Base-by-base conservation (phyloP, 1,140 invertebrate genomes). In the Bombus soroeensis region DNA sequence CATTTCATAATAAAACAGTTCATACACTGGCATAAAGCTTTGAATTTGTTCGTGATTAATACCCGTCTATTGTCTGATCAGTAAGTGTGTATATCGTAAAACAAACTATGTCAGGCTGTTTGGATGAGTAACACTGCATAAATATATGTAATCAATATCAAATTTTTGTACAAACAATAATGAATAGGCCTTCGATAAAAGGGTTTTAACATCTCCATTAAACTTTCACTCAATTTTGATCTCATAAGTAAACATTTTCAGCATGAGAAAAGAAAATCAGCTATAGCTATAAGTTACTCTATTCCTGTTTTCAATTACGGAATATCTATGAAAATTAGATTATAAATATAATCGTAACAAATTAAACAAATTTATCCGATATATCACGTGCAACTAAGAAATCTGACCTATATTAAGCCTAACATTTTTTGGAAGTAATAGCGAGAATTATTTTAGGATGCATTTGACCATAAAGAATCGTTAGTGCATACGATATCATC, bases 21-120 rank as follows among this genome's bases (percentile, higher is more conserved):
- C 66, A 64, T 86, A 88, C 88, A 85, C 57, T 43, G 70, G 87
- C 80, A 3, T 89, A 83, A 89, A 89, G 81, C 81, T 89, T 68
- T 37, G n/a, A 74, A 80, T 85, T 85, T 85, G 76, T 85, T 85
- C 83, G 83, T 80, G 77, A 85, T 85, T 78, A 62, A 72, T 85
- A 62, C 76, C 64, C 34, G 39, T 28, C 39, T 79, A 84, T 47
- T 72, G 62, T 73, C 22, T 72, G 37, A 62, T 39, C 37, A 71
- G 41, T 71, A 73, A 79, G 2, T 85, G 32, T 68, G 53, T 53
- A 34, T 32, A 37, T 47, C 1, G 32, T 79, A 80, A 72, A 72
- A 77, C 47, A 70, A 76, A 64, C 12, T 70, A 22, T 62, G 18
- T 47, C 22, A 62, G 72, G n/a, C n/a, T 71, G 41, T 83, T 53